Evolutionary conservation across 1,140 invertebrate species (phyloP), one percentile per base, ranked within the genome.

Genomic region (Papilio xuthus): DNA sequence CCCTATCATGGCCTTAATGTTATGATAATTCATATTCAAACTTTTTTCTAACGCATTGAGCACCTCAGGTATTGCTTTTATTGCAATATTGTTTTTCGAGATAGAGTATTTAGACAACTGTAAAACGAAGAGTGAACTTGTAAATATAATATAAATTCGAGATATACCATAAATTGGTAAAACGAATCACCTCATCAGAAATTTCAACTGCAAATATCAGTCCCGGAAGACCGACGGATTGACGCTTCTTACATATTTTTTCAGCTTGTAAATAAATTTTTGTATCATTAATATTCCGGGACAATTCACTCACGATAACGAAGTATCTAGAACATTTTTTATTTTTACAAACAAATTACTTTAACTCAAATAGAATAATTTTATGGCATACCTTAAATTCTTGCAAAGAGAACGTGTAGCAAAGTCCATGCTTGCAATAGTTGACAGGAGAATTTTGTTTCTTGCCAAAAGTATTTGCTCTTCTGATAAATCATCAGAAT

Each of bases 311-410:
- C 26, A 32, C 23, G 6, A 67, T 7, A 7, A 67, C 60, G 32
- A 67, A 67, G 13, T 67, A 67, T 7, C 60, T 67, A 10, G 28
- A 67, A 67, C 12, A 32, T 18, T 13, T 15, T 18, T 0, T n/a
- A 7, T n/a, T 8, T 1, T 8, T 53, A 7, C 1, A 53, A 53
- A 8, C 50, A n/a, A 8, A 8, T 53, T n/a, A 6, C n/a, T 53
- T 53, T 50, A 26, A 72, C 41, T 44, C 2, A 72, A 37, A 44
- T 32, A 15, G 44, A 72, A 41, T 44, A 23, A 7, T 20, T 72
- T 72, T 18, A 12, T 50, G n/a, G 50, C 18, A 7, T 37, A 76
- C 74, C 74, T 76, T 26, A 76, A 41, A 28, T 76, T 26, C 18
- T 28, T n/a, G 32, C 74, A 76, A 20, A 26, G 32, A 10, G 70